Percentiles rank a stretch among this genome's conserved stretches.
These are phyloP conservation scores for Argopecten irradians DNA, from an alignment of 1,140 invertebrate genomes.

Conservation along the genomic window DNA sequence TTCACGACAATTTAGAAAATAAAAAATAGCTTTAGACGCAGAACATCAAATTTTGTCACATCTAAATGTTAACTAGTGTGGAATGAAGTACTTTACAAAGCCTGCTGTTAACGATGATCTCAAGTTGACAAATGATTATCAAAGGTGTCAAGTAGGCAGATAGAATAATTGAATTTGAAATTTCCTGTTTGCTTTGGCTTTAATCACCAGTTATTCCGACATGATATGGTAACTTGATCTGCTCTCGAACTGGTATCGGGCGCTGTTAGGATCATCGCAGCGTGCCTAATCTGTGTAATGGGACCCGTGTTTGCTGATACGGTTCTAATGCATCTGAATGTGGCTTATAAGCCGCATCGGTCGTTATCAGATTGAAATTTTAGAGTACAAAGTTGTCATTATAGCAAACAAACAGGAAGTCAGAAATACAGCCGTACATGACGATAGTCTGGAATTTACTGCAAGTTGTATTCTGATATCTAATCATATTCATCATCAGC, in stretches of 20 bases:
- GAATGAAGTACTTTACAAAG: conserved; percentile 8
- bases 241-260: not conserved
- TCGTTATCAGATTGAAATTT: not conserved
- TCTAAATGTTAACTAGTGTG: not conserved
- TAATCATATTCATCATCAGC: too few species aligned
- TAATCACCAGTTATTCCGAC: not conserved
- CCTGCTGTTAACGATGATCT: not conserved
- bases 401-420: not conserved
- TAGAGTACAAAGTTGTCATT: not conserved
- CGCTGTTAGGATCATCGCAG: not conserved
- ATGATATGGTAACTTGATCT: not conserved
- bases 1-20: not conserved
- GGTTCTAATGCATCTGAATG: not conserved
- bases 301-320: not conserved
- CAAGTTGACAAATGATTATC: not conserved
- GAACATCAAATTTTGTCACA: not conserved
- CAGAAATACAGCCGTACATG: too few species aligned
- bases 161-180: conserved; percentile 18
- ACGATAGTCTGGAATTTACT: too few species aligned
- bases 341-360: not conserved
- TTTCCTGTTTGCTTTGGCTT: not conserved
- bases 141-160: not conserved
- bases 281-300: not conserved
- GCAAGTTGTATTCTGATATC: too few species aligned
- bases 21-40: not conserved